phyloP scores from a whole-genome alignment of 1,140 invertebrate genomes.

The Platorchestia sp. region DNA sequence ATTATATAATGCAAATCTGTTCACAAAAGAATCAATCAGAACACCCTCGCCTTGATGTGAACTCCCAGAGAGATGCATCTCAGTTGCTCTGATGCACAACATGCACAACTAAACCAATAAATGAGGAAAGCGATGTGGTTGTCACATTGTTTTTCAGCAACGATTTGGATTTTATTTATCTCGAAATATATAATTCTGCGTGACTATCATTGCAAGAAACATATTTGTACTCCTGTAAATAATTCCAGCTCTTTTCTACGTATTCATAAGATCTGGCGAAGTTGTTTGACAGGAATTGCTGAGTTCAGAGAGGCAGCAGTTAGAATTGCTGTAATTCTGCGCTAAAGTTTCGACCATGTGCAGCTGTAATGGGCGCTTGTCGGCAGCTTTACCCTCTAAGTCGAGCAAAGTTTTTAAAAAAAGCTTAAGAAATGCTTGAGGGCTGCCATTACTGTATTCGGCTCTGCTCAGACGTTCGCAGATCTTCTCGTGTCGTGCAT shows the following conservation, averaged over 20 bases:
- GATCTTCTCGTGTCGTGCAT: neutral
- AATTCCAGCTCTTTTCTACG: neutral
- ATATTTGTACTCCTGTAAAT: neutral
- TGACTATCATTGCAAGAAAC: neutral
- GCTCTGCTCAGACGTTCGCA: neutral
- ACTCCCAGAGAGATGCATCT: too few species aligned
- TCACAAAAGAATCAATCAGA: too few species aligned
- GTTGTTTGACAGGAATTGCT: neutral
- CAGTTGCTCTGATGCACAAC: too few species aligned
- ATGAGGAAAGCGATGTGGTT: too few species aligned
- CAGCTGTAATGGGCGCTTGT: neutral
- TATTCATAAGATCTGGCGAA: neutral
- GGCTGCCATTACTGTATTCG: neutral
- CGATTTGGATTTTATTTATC: too few species aligned
- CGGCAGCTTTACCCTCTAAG: neutral
- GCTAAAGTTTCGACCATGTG: neutral
- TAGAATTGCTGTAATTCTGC: neutral
- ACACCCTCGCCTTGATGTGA: too few species aligned
- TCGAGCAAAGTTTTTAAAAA: neutral
- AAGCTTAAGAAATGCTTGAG: neutral
- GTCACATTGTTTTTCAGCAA: too few species aligned
- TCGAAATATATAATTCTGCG: neutral
- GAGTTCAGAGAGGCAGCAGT: neutral
- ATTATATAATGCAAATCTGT: too few species aligned
- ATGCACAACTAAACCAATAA: too few species aligned